These are phyloP conservation scores for Macropis europaea DNA, from an alignment of 2,888 invertebrate species.

Conservation along the genomic window DNA sequence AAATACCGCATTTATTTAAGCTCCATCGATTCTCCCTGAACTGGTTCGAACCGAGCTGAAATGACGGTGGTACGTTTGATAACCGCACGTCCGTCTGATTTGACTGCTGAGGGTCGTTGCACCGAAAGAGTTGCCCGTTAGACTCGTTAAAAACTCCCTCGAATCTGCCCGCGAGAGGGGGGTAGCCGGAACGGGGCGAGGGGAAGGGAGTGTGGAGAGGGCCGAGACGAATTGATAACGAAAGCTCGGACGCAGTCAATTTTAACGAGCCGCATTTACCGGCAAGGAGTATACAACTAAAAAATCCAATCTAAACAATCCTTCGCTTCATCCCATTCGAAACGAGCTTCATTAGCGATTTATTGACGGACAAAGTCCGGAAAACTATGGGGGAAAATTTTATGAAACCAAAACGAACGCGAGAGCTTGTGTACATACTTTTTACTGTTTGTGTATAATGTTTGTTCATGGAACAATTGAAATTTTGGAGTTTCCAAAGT, in stretches of 20 bases:
- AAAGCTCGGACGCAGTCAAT: slow-evolving; percentile 21
- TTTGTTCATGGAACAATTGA: too few relatives aligned
- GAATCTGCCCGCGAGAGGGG: too few relatives aligned
- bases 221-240: slow-evolving; percentile 34
- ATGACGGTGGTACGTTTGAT: slow-evolving; percentile 13
- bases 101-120: slow-evolving; percentile 54
- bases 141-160: slow-evolving; percentile 48
- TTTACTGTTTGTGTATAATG: too few relatives aligned
- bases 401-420: too few relatives aligned
- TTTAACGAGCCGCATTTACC: slow-evolving; percentile 42
- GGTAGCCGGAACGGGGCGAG: too few relatives aligned
- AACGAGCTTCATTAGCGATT: slow-evolving; percentile 3
- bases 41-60: neutral
- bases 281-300: neutral
- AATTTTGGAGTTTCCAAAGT: too few relatives aligned
- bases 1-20: slow-evolving; percentile 14
- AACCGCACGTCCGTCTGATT: slow-evolving; percentile 17
- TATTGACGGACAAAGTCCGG: neutral
- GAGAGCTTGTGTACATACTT: too few relatives aligned
- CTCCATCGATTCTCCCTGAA: neutral
- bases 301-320: slow-evolving; percentile 16
- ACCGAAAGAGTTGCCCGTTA: slow-evolving; percentile 48
- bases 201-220: too few relatives aligned
- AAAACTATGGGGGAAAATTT: too few relatives aligned
- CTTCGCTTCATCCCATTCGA: neutral